Conservation (phyloP, 2,113 vertebrate species). For the Hippocampus guttulatus region DNA sequence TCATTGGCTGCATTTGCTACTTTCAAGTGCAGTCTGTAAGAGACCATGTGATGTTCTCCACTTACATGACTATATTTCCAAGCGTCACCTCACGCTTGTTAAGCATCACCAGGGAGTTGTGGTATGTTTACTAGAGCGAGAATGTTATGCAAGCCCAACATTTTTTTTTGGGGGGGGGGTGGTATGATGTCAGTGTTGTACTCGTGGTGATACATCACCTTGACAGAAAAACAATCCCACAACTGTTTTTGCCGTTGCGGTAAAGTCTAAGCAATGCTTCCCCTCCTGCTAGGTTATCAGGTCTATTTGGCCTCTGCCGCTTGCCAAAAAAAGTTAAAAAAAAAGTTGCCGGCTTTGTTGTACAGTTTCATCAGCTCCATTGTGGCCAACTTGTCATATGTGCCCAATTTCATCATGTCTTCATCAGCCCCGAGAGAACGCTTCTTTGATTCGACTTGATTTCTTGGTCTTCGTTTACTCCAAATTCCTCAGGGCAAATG, state of each 20-base stretch:
- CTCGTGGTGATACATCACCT: constrained; percentile 35
- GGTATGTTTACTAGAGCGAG: constrained; percentile 25
- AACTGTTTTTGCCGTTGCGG: constrained; percentile 28
- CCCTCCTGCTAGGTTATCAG: neutral
- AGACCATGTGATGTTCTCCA: neutral
- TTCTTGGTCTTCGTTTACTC: constrained; percentile 38
- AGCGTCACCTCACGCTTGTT: neutral
- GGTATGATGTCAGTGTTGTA: constrained; percentile 36
- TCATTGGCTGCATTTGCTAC: neutral
- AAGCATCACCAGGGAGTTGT: neutral
- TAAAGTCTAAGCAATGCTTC: constrained; percentile 48
- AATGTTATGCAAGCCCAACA: constrained; percentile 27
- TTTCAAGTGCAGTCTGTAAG: neutral
- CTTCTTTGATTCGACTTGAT: constrained; percentile 48
- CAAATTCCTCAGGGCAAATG: constrained; percentile 57
- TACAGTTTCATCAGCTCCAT: constrained; percentile 69
- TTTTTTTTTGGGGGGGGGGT: constrained; percentile 3
- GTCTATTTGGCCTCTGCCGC: neutral
- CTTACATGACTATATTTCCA: neutral
- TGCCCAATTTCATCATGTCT: constrained; percentile 70
- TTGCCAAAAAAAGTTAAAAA: neutral
- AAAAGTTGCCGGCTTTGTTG: constrained; percentile 64
- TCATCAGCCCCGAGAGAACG: constrained; percentile 58
- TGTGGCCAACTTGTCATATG: constrained; percentile 68
- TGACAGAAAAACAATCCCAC: constrained; percentile 39